Base-by-base conservation (phyloP, 92 coral and sea anemone genomes). In the Desmophyllum pertusum region DNA sequence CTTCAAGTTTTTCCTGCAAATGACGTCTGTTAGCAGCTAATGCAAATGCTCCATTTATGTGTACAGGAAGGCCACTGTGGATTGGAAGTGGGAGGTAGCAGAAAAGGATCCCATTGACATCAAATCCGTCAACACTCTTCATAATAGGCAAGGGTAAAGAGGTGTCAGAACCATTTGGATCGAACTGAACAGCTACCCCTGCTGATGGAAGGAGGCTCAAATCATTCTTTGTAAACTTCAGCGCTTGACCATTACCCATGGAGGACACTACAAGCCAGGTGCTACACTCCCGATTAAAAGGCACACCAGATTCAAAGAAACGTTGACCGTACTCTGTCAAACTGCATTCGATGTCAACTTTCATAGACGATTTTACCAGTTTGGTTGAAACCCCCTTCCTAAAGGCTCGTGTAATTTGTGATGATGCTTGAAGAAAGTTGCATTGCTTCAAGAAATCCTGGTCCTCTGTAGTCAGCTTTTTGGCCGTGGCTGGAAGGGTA, bases 11-110 rank as follows among this genome's bases (percentile, higher is more conserved):
- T 79, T 85, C 86, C 19, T 88, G 84, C 29, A 93, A 86, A 27
- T 88, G 86, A 55, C 96, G 96, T 81, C 93, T 90, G 89, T 86
- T 93, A 66, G 90, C 85, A 53, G 86, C 83, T 18, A 92, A 85
- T 19, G 95, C 93, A 84, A 92, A 92, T 46, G 91, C 82, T 10
- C 95, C 95, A 73, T 92, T 92, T 70, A 90, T 87, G 66, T 89
- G 91, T 27, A 95, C 81, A 21, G 96, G 97, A 29, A 95, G 90
- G 17, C 98, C 96, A 73, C 95, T 93, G 27, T 75, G 73, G 23
- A 93, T 86, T 14, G 97, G 95, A 33, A 95, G 88, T 10, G 98
- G 98, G 30, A 95, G 88, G 53, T 88, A 95, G 77, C 98, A 95
- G 81, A 93, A 95, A 19, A 93, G 83, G 11, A 50, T 78, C 0